phyloP scores from a whole-genome alignment of 2,113 vertebrate genomes.

The Ellobius talpinus region DNA sequence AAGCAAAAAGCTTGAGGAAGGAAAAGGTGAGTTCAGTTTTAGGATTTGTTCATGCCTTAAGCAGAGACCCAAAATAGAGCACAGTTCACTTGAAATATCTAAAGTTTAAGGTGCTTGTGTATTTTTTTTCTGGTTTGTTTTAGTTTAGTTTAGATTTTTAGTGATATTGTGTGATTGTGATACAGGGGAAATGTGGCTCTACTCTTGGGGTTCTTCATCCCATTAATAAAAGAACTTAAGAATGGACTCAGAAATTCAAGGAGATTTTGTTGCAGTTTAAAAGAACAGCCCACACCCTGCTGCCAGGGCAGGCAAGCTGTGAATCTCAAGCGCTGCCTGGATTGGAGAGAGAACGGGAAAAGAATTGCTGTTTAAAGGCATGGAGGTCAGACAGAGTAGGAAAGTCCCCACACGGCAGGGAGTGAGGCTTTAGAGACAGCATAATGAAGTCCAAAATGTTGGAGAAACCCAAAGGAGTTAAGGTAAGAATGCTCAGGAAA shows the following conservation, averaged over 20 bases:
- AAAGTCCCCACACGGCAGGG: background rate
- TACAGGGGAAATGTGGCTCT: background rate
- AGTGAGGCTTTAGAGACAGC: background rate
- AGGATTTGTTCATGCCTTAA: fast-evolving
- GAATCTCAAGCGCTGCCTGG: background rate
- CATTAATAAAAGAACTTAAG: background rate
- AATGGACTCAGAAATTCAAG: background rate
- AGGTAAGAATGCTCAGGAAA: background rate
- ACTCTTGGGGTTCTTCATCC: background rate
- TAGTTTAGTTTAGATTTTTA: background rate
- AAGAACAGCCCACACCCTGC: background rate
- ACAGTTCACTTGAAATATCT: background rate
- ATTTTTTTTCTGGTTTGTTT: background rate
- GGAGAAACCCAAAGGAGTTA: too few species aligned
- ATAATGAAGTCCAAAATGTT: background rate
- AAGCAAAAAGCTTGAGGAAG: background rate
- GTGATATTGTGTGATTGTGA: background rate
- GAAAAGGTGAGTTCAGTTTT: background rate
- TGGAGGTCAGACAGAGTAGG: background rate
- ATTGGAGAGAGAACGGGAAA: background rate
- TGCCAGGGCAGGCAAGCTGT: background rate
- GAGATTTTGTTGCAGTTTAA: background rate
- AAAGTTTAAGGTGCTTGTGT: background rate
- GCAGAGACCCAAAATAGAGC: background rate
- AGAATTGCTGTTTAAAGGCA: background rate